These are phyloP conservation scores for Cyclophora albipunctata DNA, from an alignment of 2,888 invertebrate genomes.

Conservation along the genomic window DNA sequence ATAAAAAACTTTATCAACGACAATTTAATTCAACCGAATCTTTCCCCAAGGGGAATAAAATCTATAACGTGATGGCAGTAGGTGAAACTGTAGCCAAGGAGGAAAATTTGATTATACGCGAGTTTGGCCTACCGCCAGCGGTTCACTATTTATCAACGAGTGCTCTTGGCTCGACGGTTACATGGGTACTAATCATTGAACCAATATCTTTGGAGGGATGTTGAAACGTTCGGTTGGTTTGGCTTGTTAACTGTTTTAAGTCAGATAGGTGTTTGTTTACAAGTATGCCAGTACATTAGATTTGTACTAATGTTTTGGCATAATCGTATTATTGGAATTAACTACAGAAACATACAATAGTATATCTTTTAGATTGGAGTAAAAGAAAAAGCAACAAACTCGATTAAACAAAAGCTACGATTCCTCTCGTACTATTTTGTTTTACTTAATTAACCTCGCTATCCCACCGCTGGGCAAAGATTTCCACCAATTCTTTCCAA, in stretches of 20 bases:
- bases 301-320: too few relatives aligned
- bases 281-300: too few relatives aligned
- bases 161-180: constrained; percentile 58
- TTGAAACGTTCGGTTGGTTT: constrained; percentile 21
- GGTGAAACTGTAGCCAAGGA: constrained; percentile 44
- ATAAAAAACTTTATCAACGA: constrained; percentile 60
- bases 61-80: constrained; percentile 68
- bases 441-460: too few relatives aligned
- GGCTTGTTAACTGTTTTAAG: constrained; percentile 13
- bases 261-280: too few relatives aligned
- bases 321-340: too few relatives aligned
- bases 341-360: too few relatives aligned
- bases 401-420: too few relatives aligned
- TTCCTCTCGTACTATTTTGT: too few relatives aligned
- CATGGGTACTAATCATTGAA: constrained; percentile 70
- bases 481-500: too few relatives aligned
- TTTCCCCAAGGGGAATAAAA: constrained; percentile 63
- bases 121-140: constrained; percentile 73
- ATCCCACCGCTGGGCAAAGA: too few relatives aligned
- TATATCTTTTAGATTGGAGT: too few relatives aligned
- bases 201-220: constrained; percentile 20
- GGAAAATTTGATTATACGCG: constrained; percentile 73
- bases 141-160: constrained; percentile 69
- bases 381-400: too few relatives aligned
- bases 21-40: constrained; percentile 67